Evolutionary conservation across 2,888 invertebrate species (phyloP).

Genomic region (Xestia ashworthii): DNA sequence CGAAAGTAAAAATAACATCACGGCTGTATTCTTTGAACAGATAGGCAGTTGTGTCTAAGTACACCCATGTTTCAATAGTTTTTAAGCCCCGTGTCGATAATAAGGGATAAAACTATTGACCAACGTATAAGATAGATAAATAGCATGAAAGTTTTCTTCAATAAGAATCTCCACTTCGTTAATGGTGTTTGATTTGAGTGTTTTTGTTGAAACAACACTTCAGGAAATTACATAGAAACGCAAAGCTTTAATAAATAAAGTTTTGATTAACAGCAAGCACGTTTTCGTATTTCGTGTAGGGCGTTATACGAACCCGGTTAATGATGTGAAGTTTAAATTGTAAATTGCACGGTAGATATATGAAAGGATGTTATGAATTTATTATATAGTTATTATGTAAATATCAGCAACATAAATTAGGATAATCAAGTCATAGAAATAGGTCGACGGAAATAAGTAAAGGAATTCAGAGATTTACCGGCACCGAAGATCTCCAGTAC

Average conservation of each 20-base stretch:
- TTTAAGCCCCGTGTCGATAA: neutral
- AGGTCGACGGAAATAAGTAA: constrained; percentile 69
- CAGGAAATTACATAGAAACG: constrained; percentile 6
- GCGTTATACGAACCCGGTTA: constrained; percentile 21
- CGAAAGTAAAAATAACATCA: neutral
- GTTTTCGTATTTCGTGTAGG: constrained; percentile 6
- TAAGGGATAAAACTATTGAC: neutral
- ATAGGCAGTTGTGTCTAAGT: too few species aligned
- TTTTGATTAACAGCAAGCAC: constrained; percentile 19
- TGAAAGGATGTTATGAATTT: neutral
- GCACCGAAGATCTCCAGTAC: constrained; percentile 69
- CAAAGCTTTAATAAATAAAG: constrained; percentile 12
- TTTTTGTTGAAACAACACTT: constrained; percentile 35
- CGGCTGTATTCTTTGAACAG: neutral
- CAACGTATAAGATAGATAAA: neutral
- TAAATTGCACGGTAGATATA: constrained; percentile 14
- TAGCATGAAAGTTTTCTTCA: neutral
- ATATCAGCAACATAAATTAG: constrained; percentile 44
- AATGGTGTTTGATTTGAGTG: constrained; percentile 5
- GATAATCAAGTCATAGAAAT: constrained; percentile 55
- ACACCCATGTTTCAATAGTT: neutral
- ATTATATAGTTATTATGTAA: constrained; percentile 12
- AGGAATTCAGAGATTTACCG: constrained; percentile 74
- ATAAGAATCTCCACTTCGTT: constrained; percentile 24
- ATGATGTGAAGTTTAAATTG: constrained; percentile 4